Evolutionary conservation across 1,140 invertebrate genomes (phyloP).

Genomic region (Magallana gigas): DNA sequence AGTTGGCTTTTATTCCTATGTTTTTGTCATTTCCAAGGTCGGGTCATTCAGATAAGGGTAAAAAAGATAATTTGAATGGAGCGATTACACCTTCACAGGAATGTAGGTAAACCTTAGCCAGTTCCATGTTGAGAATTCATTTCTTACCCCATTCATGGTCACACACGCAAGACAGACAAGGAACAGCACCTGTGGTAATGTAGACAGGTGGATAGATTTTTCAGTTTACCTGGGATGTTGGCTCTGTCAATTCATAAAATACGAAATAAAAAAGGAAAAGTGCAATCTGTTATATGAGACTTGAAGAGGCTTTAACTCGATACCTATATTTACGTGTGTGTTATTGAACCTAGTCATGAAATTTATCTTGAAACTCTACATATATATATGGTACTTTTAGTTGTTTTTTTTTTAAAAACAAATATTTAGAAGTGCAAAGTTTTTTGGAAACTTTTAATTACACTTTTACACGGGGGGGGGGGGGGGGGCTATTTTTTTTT

Average conservation of each 20-base stretch:
- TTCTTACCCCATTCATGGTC: conserved; percentile 6
- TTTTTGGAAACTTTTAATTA: background rate
- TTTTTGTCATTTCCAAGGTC: conserved; percentile 15
- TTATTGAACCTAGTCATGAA: too few species aligned
- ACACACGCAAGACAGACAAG: background rate
- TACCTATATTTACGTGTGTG: background rate
- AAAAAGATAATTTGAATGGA: conserved; percentile 3
- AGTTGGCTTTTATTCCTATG: background rate
- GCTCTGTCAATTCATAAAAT: background rate
- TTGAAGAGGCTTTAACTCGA: background rate
- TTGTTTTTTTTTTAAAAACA: too few species aligned
- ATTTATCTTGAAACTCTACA: too few species aligned
- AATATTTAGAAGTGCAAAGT: too few species aligned
- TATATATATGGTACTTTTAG: too few species aligned
- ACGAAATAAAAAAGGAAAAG: background rate
- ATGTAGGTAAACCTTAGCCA: background rate
- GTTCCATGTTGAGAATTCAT: background rate
- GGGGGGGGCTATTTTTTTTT: too few species aligned
- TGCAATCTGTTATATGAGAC: conserved; percentile 2
- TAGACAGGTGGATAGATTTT: background rate
- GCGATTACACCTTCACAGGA: background rate
- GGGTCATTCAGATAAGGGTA: conserved; percentile 15
- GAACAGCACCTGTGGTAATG: background rate
- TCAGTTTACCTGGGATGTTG: background rate
- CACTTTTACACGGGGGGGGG: conserved; percentile 6